Percentiles rank a stretch among this genome's conserved stretches.
Conservation (phyloP, 2,113 vertebrate species). For the Pagrus major region DNA sequence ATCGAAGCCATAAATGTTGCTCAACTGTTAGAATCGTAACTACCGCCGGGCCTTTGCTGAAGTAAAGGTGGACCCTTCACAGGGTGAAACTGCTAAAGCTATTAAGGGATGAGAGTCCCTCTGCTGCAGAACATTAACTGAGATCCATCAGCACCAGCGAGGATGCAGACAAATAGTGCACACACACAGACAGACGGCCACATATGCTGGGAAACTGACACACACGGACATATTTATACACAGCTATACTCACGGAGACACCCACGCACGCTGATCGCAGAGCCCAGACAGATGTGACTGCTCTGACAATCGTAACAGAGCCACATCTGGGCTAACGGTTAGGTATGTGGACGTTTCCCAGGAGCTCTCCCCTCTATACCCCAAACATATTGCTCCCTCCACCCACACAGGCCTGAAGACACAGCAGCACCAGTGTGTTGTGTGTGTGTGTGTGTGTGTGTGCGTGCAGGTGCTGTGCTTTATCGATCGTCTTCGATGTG, state of each 20-base stretch:
- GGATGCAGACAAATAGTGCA: conserved; percentile 51
- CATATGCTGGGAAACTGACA: conserved; percentile 45
- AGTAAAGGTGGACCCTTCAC: conserved; percentile 50
- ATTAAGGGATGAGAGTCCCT: conserved; percentile 64
- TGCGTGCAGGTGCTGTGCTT: conserved; percentile 23
- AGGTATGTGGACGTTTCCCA: conserved; percentile 58
- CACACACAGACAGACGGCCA: conserved; percentile 30
- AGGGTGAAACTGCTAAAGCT: conserved; percentile 61
- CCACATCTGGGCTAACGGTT: conserved; percentile 78
- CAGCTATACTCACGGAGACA: conserved; percentile 38
- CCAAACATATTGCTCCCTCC: conserved; percentile 18
- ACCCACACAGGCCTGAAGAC: conserved; percentile 22
- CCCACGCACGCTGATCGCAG: conserved; percentile 38
- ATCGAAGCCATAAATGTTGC: conserved; percentile 53
- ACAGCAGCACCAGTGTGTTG: conserved; percentile 10
- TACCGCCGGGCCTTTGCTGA: neutral
- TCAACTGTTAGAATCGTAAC: conserved; percentile 27
- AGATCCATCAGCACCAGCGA: conserved; percentile 60
- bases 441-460: neutral
- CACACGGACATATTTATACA: conserved; percentile 37
- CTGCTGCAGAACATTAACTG: conserved; percentile 67
- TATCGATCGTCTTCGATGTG: conserved; percentile 41
- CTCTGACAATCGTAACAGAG: conserved; percentile 55
- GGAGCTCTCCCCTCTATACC: conserved; percentile 49
- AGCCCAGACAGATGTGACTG: conserved; percentile 71